Percentiles rank a stretch among this genome's conserved stretches.
Evolutionary conservation across 2,113 vertebrate species (phyloP).

Genomic region (Alosa alosa): DNA sequence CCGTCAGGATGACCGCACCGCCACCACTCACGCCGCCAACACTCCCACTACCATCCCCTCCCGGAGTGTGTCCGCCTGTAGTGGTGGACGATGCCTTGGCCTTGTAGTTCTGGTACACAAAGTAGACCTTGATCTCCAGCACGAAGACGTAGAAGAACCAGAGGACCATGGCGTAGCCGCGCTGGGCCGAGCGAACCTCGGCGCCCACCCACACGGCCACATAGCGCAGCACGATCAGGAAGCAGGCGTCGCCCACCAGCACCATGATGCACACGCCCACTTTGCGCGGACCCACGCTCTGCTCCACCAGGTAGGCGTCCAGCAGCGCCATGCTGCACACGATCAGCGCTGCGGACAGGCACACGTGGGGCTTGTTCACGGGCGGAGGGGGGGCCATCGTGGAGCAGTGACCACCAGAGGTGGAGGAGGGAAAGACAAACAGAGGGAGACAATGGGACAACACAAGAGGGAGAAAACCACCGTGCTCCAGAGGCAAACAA

Average conservation of each 20-base stretch:
- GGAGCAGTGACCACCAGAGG: not conserved
- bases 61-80: not conserved
- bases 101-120: conserved; percentile 60
- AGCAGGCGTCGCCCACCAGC: conserved; percentile 52
- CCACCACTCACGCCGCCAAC: conserved; percentile 13
- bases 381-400: conserved; percentile 52
- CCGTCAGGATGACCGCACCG: conserved; percentile 11
- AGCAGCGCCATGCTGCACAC: conserved; percentile 56
- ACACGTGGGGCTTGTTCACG: conserved; percentile 51
- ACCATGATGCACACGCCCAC: conserved; percentile 57
- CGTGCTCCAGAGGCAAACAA: too few relatives aligned
- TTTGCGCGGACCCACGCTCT: conserved; percentile 52
- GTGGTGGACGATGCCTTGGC: conserved; percentile 15
- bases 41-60: not conserved
- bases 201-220: conserved; percentile 55
- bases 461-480: too few relatives aligned
- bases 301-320: conserved; percentile 55
- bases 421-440: not conserved
- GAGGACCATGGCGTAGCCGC: conserved; percentile 57
- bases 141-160: conserved; percentile 61
- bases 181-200: conserved; percentile 51
- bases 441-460: not conserved
- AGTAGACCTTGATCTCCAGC: conserved; percentile 59
- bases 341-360: conserved; percentile 53
- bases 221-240: conserved; percentile 53